Base-by-base conservation (phyloP, 2,797 vertebrate genomes). In the Monodelphis domestica region DNA sequence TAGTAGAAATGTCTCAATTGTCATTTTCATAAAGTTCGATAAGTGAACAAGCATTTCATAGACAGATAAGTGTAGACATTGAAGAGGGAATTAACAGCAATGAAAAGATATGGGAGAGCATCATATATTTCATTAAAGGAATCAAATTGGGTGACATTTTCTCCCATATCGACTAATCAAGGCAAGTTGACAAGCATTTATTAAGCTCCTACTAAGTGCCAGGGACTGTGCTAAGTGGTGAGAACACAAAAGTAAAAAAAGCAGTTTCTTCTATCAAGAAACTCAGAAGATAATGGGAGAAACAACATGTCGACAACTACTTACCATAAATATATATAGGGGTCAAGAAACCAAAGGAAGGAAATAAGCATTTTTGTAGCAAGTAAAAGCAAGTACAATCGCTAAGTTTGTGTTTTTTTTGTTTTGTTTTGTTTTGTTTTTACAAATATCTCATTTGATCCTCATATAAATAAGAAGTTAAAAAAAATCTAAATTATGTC, bases 181-280 rank as follows among this genome's bases (percentile, higher is more conserved):
- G 15, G 14, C 12, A 63, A 63, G n/a, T 63, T 12, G 26, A n/a
- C 59, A 63, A 63, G 33, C 38, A 24, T 45, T 45, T 78, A 26
- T 78, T 78, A 45, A 26, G 7, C 21, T 10, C 38, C 38, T 78
- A 45, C 70, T 78, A 78, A 24, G 21, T 45, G 1, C 38, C 38
- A 26, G 38, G 2, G 7, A 45, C 38, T 78, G 21, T 45, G 7
- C 6, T 45, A 70, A 70, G 15, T n/a, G 5, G 15, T 70, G 63
- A 5, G 33, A 3, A 38, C 17, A 78, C 10, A 38, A 78, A 78
- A 45, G 30, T 59, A 45, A 78, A 78, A 78, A 24, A 26, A n/a
- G n/a, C 12, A 45, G 3, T 45, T 9, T 9, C 0, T 21, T 2
- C 21, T 45, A n/a, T 78, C 21, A 10, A 45, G 1, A 0, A 21